phyloP scores from a whole-genome alignment of 1,140 invertebrate species.

The Scaptodrosophila lebanonensis region DNA sequence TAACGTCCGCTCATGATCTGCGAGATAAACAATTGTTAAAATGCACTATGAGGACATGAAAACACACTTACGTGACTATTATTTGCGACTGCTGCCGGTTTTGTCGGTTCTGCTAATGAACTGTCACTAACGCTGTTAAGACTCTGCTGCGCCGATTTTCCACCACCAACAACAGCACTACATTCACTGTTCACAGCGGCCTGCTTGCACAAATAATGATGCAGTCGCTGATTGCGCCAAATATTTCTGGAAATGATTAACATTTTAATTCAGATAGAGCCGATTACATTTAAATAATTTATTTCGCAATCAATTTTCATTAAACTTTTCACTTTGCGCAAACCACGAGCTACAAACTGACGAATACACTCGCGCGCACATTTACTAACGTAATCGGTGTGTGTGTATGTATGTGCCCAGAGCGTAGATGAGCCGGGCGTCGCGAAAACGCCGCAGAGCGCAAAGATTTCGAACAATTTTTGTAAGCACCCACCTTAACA shows the following conservation, averaged over 20 bases:
- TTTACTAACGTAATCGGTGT: conserved; percentile 10
- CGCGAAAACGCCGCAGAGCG: conserved; percentile 58
- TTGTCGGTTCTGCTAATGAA: conserved; percentile 19
- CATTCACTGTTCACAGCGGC: conserved; percentile 18
- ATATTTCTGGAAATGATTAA: conserved; percentile 61
- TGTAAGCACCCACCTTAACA: conserved; percentile 13
- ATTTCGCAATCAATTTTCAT: too few relatives aligned
- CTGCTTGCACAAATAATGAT: conserved; percentile 37
- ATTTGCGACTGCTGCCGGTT: conserved; percentile 31
- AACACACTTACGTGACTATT: conserved; percentile 65
- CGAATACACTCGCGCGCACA: conserved; percentile 27
- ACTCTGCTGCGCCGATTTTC: conserved; percentile 10
- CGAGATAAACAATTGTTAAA: not conserved
- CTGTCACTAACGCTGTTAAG: conserved; percentile 6
- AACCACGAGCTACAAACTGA: conserved; percentile 44
- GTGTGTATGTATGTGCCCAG: conserved; percentile 3
- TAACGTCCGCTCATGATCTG: conserved; percentile 71
- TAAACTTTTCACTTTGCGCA: too few relatives aligned
- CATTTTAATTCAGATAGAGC: conserved; percentile 58
- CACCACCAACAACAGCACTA: not conserved
- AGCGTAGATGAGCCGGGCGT: conserved; percentile 53
- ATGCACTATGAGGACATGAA: conserved; percentile 2
- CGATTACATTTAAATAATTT: too few relatives aligned
- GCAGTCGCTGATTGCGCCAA: conserved; percentile 54
- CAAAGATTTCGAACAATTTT: conserved; percentile 22